phyloP scores from a whole-genome alignment of 2,113 vertebrate genomes.

The Scolopax mira region DNA sequence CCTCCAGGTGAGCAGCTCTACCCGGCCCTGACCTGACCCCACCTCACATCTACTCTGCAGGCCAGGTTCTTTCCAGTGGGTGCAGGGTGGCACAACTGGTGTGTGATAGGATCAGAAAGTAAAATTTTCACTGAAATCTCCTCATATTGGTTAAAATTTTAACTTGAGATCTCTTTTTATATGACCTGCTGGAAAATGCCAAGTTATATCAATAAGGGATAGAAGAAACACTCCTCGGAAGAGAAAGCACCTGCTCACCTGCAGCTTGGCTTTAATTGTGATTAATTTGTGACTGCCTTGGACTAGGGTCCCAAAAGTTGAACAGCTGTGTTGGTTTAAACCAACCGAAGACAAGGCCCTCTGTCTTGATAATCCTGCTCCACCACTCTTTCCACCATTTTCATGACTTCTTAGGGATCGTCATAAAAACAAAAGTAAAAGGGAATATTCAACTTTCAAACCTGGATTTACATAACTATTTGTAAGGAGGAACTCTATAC shows the following conservation, averaged over 20 bases:
- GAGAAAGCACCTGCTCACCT: neutral
- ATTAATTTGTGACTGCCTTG: neutral
- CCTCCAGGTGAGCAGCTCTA: neutral
- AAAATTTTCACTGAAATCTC: neutral
- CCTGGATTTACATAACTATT: neutral
- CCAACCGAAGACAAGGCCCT: neutral
- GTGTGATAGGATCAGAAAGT: neutral
- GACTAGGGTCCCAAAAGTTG: neutral
- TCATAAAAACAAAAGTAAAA: neutral
- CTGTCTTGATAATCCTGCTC: neutral
- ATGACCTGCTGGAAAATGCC: neutral
- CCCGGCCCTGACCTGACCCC: neutral
- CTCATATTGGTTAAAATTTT: neutral
- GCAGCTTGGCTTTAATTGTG: neutral
- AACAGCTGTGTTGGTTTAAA: neutral
- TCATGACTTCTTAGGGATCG: neutral
- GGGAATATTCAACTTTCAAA: neutral
- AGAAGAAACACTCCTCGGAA: neutral
- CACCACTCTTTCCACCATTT: neutral
- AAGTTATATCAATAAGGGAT: neutral
- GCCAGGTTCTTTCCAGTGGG: neutral
- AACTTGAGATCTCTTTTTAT: neutral
- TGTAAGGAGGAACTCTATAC: neutral
- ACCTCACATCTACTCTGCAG: neutral
- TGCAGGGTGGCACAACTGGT: rapidly evolving